These are phyloP conservation scores for Andrena trimmerana DNA, from an alignment of 2,888 invertebrate species.

Conservation along the genomic window DNA sequence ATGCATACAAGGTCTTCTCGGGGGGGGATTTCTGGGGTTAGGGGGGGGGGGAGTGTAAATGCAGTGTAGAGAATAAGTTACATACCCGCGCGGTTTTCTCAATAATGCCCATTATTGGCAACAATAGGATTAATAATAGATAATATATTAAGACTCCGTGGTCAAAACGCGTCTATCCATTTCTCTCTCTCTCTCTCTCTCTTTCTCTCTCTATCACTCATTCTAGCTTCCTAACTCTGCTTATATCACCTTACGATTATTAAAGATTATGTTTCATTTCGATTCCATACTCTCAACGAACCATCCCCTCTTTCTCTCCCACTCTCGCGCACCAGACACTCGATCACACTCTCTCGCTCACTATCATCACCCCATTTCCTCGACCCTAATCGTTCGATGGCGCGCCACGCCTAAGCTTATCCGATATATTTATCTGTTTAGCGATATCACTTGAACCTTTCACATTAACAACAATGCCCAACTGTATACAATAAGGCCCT, in stretches of 20 bases:
- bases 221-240: constrained; percentile 43
- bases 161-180: constrained; percentile 44
- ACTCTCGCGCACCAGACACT: background rate
- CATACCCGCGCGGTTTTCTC: constrained; percentile 81
- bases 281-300: background rate
- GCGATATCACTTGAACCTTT: constrained; percentile 80
- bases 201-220: constrained; percentile 17
- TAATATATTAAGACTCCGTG: constrained; percentile 82
- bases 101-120: constrained; percentile 84
- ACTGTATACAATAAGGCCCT: constrained; percentile 84
- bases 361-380: constrained; percentile 33
- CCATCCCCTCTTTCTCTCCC: constrained; percentile 4
- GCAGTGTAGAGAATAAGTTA: constrained; percentile 81
- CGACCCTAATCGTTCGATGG: constrained; percentile 38
- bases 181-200: constrained; percentile 3
- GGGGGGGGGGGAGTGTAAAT: constrained; percentile 66
- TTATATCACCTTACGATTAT: constrained; percentile 62
- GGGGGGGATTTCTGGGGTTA: constrained; percentile 23
- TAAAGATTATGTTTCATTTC: constrained; percentile 53
- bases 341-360: constrained; percentile 3
- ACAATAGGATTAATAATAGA: constrained; percentile 84
- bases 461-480: constrained; percentile 84
- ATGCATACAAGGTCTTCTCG: constrained; percentile 68
- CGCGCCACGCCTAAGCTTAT: constrained; percentile 67
- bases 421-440: constrained; percentile 80